A percentile compares a stretch with the other conserved stretches of the same genome.
phyloP scores from a whole-genome alignment of 2,113 vertebrate genomes.

The Nerophis ophidion region DNA sequence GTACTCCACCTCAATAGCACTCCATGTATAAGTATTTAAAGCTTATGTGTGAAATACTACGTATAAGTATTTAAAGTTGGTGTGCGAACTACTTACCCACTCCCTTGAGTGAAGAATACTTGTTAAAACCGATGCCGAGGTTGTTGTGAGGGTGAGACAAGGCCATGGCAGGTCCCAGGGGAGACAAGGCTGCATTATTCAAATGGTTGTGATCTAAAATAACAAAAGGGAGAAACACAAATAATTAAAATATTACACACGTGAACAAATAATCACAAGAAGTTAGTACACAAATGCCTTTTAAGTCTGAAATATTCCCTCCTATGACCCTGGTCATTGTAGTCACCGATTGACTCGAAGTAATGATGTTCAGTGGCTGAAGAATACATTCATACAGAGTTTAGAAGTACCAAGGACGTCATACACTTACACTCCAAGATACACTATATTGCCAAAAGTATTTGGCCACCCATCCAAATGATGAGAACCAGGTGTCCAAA shows the following conservation, averaged over 20 bases:
- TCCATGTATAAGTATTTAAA: neutral
- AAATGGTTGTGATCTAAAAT: constrained; percentile 69
- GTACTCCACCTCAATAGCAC: neutral
- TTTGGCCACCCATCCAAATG: no score
- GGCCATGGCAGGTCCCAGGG: constrained; percentile 67
- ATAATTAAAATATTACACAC: neutral
- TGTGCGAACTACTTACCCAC: constrained; percentile 57
- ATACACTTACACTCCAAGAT: no score
- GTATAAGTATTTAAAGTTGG: neutral
- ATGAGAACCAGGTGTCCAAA: no score
- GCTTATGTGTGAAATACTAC: constrained; percentile 26
- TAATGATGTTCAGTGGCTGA: constrained; percentile 9
- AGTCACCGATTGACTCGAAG: neutral
- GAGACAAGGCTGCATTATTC: constrained; percentile 70
- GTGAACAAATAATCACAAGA: neutral
- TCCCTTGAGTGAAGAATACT: constrained; percentile 72
- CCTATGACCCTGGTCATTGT: neutral
- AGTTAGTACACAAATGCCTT: neutral
- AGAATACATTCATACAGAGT: constrained; percentile 14
- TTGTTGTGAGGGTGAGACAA: constrained; percentile 76
- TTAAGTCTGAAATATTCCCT: neutral
- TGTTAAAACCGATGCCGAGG: constrained; percentile 73
- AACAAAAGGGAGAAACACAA: constrained; percentile 12
- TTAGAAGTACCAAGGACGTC: neutral
- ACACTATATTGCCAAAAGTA: no score